phyloP scores from a whole-genome alignment of 1,140 invertebrate genomes.

The Apis cerana region DNA sequence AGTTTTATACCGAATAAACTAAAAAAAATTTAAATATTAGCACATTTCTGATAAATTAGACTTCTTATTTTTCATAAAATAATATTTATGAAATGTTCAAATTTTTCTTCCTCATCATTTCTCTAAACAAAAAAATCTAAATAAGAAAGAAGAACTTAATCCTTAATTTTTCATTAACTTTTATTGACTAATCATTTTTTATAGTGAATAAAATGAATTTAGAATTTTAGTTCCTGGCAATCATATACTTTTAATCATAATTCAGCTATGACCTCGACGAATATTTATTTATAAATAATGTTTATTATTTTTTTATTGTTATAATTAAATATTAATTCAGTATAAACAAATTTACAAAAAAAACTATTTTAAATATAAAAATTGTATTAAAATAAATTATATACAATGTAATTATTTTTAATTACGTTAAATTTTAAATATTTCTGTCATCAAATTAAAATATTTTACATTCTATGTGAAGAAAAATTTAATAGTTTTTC shows the following conservation, averaged over 20 bases:
- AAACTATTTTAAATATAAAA: not conserved
- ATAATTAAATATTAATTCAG: slow-evolving; percentile 1
- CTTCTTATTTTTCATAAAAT: not conserved
- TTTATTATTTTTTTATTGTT: not conserved
- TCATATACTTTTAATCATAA: no score
- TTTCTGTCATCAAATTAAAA: not conserved
- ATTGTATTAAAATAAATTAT: not conserved
- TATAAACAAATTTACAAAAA: not conserved
- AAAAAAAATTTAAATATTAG: not conserved
- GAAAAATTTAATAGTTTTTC: slow-evolving; percentile 3
- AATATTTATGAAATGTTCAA: not conserved
- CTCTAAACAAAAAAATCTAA: no score
- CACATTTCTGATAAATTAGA: not conserved
- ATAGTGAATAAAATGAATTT: no score
- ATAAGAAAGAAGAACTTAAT: no score
- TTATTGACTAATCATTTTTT: no score
- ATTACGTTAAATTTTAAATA: not conserved
- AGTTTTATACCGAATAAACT: not conserved
- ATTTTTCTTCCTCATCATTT: no score
- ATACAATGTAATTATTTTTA: slow-evolving; percentile 8
- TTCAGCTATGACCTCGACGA: no score
- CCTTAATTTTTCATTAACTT: no score
- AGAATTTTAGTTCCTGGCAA: no score
- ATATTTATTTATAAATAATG: no score
- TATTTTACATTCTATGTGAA: not conserved